phyloP scores from a whole-genome alignment of 2,888 invertebrate genomes.

The Parascotia fuliginaria region DNA sequence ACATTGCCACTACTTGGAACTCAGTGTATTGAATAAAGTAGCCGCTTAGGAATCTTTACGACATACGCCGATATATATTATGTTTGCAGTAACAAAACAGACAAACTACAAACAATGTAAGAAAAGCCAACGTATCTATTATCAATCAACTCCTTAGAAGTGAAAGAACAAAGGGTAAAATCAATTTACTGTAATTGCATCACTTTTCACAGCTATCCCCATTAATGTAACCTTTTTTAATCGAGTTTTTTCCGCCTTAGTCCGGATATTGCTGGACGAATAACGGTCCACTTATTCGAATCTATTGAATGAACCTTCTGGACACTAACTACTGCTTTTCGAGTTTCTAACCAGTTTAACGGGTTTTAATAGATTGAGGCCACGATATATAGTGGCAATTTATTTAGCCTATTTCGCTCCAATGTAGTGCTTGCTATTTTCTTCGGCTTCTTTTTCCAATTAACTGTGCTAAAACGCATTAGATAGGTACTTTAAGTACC shows the following conservation, averaged over 20 bases:
- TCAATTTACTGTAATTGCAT: conserved; percentile 75
- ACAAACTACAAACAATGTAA: background rate
- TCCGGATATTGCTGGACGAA: conserved; percentile 76
- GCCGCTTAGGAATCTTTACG: no score
- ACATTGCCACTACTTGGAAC: no score
- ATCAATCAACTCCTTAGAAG: conserved; percentile 52
- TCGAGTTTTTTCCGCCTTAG: conserved; percentile 70
- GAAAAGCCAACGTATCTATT: conserved; percentile 20
- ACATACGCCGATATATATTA: background rate
- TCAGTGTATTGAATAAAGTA: no score
- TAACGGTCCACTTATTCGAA: conserved; percentile 75
- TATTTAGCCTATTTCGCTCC: conserved; percentile 47
- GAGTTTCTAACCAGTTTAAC: conserved; percentile 72
- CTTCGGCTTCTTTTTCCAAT: conserved; percentile 23
- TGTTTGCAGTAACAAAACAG: background rate
- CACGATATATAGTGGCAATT: conserved; percentile 62
- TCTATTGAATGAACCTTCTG: conserved; percentile 71
- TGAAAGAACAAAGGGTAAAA: conserved; percentile 66
- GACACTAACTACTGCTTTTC: conserved; percentile 74
- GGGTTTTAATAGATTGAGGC: conserved; percentile 70
- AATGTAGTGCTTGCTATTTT: conserved; percentile 21
- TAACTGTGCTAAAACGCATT: conserved; percentile 9
- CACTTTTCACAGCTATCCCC: conserved; percentile 72
- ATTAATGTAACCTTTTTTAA: conserved; percentile 79
- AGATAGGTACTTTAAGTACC: background rate